Base-by-base conservation (phyloP, 2,888 invertebrate genomes). In the Lepidocyrtinus sp. region DNA sequence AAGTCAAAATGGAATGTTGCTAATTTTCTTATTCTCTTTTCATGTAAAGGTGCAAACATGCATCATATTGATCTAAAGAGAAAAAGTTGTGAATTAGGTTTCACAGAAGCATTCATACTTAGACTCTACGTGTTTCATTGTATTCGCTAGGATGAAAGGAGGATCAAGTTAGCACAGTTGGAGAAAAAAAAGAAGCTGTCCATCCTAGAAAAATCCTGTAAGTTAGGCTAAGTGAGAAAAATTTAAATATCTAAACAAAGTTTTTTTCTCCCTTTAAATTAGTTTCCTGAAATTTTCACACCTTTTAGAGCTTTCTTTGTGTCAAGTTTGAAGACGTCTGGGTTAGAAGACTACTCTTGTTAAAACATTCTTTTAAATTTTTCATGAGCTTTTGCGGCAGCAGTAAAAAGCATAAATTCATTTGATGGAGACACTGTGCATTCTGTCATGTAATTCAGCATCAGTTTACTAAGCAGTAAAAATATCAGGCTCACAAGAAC, bases 1-100 rank as follows among this genome's bases (percentile, higher is more conserved):
- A 62, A 72, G 59, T 68, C 68, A 69, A 19, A 27, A 78, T 50
- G 50, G 78, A 78, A 78, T 78, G 73, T 73, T 78, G 78, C 78
- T 78, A 78, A 78, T 78, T 78, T 74, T 78, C 55, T 65, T 5
- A 12, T 36, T 65, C 26, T 72, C 22, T 63, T 12, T 5, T 36
- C 36, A 7, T 36, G 12, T 7, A 36, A 36, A 36, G 36, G 36
- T 36, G 36, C 36, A 36, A 36, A 36, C 36, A 12, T 36, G 36
- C 36, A 36, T 12, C 5, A 36, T 36, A 36, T 36, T 36, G 5
- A n/a, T n/a, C n/a, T n/a, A n/a, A n/a, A n/a, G n/a, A 12, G 36
- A 36, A 36, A 36, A 36, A 36, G 5, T 36, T 36, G 36, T 36
- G 36, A 36, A 36, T 36, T 36, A 36, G 5, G 36, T 12, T 36